Base-by-base conservation (phyloP, 2,113 vertebrate genomes). In the Spilogale gracilis region DNA sequence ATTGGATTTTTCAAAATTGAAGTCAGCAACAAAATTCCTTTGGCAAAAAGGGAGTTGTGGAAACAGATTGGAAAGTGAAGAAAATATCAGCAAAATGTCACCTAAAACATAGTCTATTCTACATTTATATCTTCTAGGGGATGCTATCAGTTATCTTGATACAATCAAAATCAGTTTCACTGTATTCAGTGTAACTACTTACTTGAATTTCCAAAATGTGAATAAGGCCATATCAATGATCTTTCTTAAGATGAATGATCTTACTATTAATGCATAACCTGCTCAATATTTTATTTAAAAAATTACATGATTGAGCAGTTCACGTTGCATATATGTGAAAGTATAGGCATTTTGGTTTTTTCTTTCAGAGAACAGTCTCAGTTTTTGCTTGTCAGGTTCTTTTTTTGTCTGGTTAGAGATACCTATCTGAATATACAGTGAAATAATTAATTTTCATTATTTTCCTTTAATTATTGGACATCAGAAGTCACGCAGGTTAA, bases 11-110 rank as follows among this genome's bases (percentile, higher is more conserved):
- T 92, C 45, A 50, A 83, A 81, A 89, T 54, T 50, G 3, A 63
- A 96, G 14, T 25, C 67, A 73, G 23, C 89, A 97, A 85, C 82
- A 97, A 86, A 93, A 86, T 95, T 79, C 89, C 38, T 89, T 71
- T 95, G 83, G 65, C 48, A 89, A 88, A 92, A 94, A 73, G 63
- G 14, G 50, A 16, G 3, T 69, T 95, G 5, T 96, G 71, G 69
- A 58, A 84, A 89, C 52, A 95, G 61, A 45, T 48, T 20, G 23
- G 3, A 93, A 95, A 25, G 91, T 81, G 50, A 93, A 3, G 3
- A 89, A 93, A 94, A 25, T 89, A 56, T 50, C n/a, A 91, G 6
- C 2, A 89, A 93, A 94, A 25, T 85, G 54, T 50, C n/a, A 76
- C n/a, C 16, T 43, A 76, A 95, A 87, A 21, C 17, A 48, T 23